Conservation (phyloP, 2,888 invertebrate genomes). For the Cheilosia vernalis region DNA sequence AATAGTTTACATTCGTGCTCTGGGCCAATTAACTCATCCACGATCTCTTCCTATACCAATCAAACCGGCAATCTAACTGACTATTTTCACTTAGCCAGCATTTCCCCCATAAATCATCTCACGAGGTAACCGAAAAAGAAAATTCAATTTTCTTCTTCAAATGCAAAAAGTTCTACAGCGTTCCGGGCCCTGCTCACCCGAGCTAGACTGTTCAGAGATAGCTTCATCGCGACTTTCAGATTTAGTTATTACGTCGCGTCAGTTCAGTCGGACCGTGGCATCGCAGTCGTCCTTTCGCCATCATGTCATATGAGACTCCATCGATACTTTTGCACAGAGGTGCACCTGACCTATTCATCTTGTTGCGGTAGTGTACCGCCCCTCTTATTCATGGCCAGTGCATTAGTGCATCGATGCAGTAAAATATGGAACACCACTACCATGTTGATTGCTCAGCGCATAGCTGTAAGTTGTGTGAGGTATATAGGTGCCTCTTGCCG, state of each 20-base stretch:
- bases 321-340: constrained; percentile 43
- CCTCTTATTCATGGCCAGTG: constrained; percentile 66
- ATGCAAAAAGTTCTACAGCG: constrained; percentile 38
- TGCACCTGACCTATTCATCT: constrained; percentile 73
- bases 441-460: constrained; percentile 13
- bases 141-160: constrained; percentile 44
- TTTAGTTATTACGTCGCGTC: constrained; percentile 72
- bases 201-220: constrained; percentile 33
- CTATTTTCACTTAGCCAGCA: constrained; percentile 58
- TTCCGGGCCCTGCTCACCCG: not conserved
- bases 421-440: constrained; percentile 70
- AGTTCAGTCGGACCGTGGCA: constrained; percentile 47
- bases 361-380: constrained; percentile 70
- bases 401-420: constrained; percentile 55
- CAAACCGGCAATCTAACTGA: constrained; percentile 54
- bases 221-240: constrained; percentile 70
- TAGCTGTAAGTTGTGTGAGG: constrained; percentile 63
- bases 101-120: constrained; percentile 65
- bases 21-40: constrained; percentile 73
- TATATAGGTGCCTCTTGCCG: not conserved
- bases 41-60: constrained; percentile 63
- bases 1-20: constrained; percentile 73
- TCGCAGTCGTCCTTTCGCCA: constrained; percentile 66
- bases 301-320: constrained; percentile 64
- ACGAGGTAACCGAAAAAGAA: constrained; percentile 27